These are phyloP conservation scores for Motacilla tschutschensis DNA, from an alignment of 2,113 vertebrate species.

Conservation along the genomic window DNA sequence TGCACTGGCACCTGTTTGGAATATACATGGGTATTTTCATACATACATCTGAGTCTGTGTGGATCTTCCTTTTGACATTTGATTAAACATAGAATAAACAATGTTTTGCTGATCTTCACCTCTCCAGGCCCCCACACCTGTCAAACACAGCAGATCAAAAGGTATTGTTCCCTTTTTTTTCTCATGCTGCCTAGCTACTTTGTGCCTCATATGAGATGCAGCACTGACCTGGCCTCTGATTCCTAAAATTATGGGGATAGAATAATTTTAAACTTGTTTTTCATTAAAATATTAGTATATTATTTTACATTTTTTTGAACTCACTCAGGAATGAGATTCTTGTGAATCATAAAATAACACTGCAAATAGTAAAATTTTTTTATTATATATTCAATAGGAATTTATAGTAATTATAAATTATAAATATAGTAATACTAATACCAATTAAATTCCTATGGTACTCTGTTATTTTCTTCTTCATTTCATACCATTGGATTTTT, in stretches of 20 bases:
- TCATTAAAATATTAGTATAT: background rate
- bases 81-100: background rate
- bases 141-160: background rate
- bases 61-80: background rate
- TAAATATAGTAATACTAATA: background rate
- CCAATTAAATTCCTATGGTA: background rate
- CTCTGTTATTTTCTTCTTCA: background rate
- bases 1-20: background rate
- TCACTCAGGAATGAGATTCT: background rate
- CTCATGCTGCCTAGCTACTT: background rate
- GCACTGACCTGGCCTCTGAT: background rate
- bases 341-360: background rate
- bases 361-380: background rate
- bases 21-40: background rate
- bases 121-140: accelerated
- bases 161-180: background rate
- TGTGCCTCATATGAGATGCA: background rate
- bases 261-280: background rate
- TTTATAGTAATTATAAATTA: background rate
- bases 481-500: background rate
- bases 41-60: background rate
- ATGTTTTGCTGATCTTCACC: background rate
- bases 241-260: background rate
- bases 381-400: background rate
- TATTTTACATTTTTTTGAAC: background rate